phyloP scores from a whole-genome alignment of 2,113 vertebrate species.

The Colossoma macropomum region DNA sequence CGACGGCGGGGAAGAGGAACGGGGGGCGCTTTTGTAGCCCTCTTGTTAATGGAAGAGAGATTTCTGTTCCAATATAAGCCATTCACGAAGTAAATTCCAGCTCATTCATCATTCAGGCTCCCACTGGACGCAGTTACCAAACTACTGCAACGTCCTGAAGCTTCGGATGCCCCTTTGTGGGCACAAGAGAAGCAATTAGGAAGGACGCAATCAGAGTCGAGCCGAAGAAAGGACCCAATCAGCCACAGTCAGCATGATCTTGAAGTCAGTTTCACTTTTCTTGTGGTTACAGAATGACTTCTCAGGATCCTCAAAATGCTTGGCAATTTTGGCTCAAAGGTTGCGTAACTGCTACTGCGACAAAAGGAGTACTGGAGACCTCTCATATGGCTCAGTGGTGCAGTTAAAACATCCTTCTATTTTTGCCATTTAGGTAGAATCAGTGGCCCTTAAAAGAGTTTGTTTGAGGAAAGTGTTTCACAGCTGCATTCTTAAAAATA shows the following conservation, averaged over 20 bases:
- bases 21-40: constrained; percentile 11
- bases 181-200: constrained; percentile 17
- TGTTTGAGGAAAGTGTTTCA: no score
- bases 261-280: not conserved
- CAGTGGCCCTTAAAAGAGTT: no score
- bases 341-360: not conserved
- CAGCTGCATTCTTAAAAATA: no score
- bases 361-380: not conserved
- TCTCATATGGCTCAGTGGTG: not conserved
- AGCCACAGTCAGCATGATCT: not conserved
- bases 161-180: not conserved
- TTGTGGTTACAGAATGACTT: not conserved
- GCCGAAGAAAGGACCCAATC: not conserved
- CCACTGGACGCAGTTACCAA: constrained; percentile 33
- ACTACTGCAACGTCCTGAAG: constrained; percentile 21
- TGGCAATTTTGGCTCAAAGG: not conserved
- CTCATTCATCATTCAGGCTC: constrained; percentile 44
- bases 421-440: not conserved
- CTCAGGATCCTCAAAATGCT: not conserved
- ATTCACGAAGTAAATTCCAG: constrained; percentile 19
- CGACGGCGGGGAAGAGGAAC: not conserved
- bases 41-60: constrained; percentile 37
- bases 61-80: constrained; percentile 38
- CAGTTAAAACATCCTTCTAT: not conserved
- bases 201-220: not conserved